Percentiles rank a stretch among this genome's conserved stretches.
Conservation (phyloP, 2,888 invertebrate genomes). For the Polyploca ridens region DNA sequence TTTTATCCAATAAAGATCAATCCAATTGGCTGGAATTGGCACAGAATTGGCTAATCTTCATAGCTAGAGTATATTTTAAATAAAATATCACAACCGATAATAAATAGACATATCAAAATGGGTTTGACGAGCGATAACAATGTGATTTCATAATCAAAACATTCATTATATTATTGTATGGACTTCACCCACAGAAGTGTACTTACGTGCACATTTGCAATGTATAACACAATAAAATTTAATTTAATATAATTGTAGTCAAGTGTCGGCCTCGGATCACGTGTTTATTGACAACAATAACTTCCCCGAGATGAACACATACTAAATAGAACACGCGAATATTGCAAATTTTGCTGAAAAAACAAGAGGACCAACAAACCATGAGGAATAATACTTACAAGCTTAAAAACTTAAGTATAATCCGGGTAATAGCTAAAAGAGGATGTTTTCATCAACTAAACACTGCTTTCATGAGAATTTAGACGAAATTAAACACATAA, state of each 20-base stretch:
- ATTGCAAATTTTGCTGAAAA: conserved; percentile 23
- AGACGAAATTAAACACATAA: conserved; percentile 41
- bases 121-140: conserved; percentile 47
- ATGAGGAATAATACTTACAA: conserved; percentile 33
- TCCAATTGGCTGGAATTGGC: too few relatives aligned
- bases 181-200: not conserved
- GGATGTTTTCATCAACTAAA: conserved; percentile 29
- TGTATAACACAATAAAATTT: conserved; percentile 17
- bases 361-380: conserved; percentile 12
- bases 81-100: conserved; percentile 13
- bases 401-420: conserved; percentile 16
- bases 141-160: conserved; percentile 58
- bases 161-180: conserved; percentile 22
- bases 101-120: conserved; percentile 43
- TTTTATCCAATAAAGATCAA: too few relatives aligned
- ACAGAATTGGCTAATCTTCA: not conserved
- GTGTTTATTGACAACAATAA: conserved; percentile 65
- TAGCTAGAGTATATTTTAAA: not conserved
- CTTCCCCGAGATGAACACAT: conserved; percentile 49
- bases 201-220: not conserved
- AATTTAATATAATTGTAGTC: conserved; percentile 42
- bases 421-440: conserved; percentile 16
- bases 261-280: conserved; percentile 63
- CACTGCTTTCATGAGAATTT: conserved; percentile 42
- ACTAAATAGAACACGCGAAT: conserved; percentile 42